phyloP scores from a whole-genome alignment of 2,888 invertebrate species.

The Acleris holmiana region DNA sequence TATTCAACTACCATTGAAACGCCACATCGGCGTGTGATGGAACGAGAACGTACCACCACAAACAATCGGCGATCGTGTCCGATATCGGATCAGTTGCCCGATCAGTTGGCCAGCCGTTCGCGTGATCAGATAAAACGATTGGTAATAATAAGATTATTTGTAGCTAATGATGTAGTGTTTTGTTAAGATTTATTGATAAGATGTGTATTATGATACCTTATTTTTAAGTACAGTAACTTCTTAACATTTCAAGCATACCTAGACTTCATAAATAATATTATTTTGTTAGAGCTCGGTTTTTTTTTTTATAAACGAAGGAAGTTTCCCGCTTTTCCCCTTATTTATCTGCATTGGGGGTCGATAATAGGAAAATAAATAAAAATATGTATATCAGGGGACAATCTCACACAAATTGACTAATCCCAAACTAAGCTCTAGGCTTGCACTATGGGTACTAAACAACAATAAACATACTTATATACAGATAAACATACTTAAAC shows the following conservation, averaged over 20 bases:
- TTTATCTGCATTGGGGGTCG: too few relatives aligned
- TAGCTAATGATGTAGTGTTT: slow-evolving; percentile 22
- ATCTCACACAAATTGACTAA: too few relatives aligned
- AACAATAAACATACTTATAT: too few relatives aligned
- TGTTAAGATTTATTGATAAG: slow-evolving; percentile 20
- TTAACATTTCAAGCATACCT: neutral
- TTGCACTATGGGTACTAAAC: too few relatives aligned
- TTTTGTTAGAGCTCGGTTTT: too few relatives aligned
- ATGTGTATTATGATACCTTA: neutral
- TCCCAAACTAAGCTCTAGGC: too few relatives aligned
- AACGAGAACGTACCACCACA: neutral
- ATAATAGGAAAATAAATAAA: too few relatives aligned
- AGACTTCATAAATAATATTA: neutral
- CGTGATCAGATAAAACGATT: slow-evolving; percentile 18
- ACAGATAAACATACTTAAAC: too few relatives aligned
- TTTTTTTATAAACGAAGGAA: too few relatives aligned
- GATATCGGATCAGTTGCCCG: slow-evolving; percentile 44
- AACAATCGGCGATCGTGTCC: slow-evolving; percentile 47
- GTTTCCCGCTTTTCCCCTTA: too few relatives aligned
- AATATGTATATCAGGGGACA: too few relatives aligned
- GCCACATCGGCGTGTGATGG: slow-evolving; percentile 12
- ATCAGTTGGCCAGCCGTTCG: slow-evolving; percentile 24
- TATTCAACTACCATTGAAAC: slow-evolving; percentile 20
- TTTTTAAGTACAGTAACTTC: neutral
- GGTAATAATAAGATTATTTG: slow-evolving; percentile 31